Evolutionary conservation across 64 coral and sea anemone species (phyloP).

Genomic region (Porites australiensis): DNA sequence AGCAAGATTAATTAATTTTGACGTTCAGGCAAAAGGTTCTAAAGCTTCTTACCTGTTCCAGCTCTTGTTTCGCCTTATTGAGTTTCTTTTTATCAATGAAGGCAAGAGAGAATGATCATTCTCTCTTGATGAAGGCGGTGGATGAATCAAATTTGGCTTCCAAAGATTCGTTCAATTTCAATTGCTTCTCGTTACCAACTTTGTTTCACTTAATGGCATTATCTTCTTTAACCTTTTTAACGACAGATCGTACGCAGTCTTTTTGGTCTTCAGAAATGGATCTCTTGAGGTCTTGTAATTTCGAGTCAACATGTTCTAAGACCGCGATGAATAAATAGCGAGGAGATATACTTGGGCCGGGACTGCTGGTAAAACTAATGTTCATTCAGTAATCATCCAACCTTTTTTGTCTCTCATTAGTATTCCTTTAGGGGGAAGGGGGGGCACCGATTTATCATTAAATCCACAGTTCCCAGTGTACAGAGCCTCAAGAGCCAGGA

Average conservation of each 20-base stretch:
- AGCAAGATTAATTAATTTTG: constrained; percentile 62
- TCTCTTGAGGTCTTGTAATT: constrained; percentile 26
- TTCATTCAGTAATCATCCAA: no score
- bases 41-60: constrained; percentile 17
- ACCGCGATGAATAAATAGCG: neutral
- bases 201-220: neutral
- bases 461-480: no score
- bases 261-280: neutral
- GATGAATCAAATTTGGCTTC: neutral
- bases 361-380: no score
- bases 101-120: no score
- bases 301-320: neutral
- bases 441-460: no score
- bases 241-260: neutral
- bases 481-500: no score
- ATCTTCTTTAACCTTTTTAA: neutral
- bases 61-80: constrained; percentile 7
- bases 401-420: no score
- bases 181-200: neutral
- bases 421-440: no score
- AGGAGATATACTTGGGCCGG: no score
- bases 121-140: neutral
- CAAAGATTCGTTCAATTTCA: neutral
- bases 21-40: neutral
- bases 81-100: neutral